Conservation (phyloP, 2,113 vertebrate genomes). For the Lamprotornis superbus region DNA sequence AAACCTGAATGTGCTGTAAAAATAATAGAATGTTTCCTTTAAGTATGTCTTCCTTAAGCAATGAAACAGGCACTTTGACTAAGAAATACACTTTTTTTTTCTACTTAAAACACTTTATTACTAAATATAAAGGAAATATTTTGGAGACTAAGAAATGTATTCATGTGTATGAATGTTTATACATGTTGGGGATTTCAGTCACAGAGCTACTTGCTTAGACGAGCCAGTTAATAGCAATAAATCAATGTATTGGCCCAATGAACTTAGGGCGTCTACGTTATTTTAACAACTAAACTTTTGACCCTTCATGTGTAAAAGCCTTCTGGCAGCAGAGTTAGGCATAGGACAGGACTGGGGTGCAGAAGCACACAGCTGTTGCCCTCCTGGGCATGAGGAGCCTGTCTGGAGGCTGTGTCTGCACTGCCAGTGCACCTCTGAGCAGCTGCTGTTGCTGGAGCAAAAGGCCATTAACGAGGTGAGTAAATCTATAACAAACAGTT, state of each 20-base stretch:
- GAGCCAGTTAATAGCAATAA: not conserved
- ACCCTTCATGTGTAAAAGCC: not conserved
- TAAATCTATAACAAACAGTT: not conserved
- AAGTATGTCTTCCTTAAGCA: not conserved
- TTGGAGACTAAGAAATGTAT: not conserved
- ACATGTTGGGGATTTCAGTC: not conserved
- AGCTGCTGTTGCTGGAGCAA: fast-evolving
- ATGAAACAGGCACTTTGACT: not conserved
- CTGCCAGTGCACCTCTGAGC: not conserved
- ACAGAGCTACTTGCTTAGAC: not conserved
- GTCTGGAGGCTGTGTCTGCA: not conserved
- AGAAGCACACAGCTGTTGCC: not conserved
- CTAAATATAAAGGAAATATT: not conserved
- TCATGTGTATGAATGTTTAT: not conserved
- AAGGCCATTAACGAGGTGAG: not conserved
- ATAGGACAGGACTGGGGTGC: fast-evolving
- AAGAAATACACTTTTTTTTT: not conserved
- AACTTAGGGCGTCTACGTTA: not conserved
- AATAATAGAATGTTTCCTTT: not conserved
- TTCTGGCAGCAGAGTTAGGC: not conserved
- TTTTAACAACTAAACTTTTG: not conserved
- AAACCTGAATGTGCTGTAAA: not conserved
- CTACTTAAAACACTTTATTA: not conserved
- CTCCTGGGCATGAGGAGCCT: not conserved
- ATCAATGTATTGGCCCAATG: not conserved